Conservation (phyloP, 2,888 invertebrate species). For the Itoplectis maculator region DNA sequence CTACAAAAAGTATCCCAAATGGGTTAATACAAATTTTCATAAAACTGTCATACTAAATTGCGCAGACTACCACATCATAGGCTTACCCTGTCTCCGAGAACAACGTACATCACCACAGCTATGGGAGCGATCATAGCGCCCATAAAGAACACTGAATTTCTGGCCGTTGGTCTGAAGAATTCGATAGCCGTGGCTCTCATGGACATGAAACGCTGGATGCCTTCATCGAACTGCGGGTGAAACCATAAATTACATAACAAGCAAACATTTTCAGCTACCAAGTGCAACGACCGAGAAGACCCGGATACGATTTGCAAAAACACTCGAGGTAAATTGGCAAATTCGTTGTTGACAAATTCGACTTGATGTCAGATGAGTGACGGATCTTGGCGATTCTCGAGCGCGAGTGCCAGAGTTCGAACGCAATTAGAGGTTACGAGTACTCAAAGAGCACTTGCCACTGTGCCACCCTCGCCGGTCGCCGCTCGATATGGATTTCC, state of each 20-base stretch:
- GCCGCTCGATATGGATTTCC: constrained; percentile 91
- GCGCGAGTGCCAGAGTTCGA: background rate
- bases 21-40: background rate
- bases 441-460: constrained; percentile 54
- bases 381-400: background rate
- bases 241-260: constrained; percentile 30
- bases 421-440: background rate
- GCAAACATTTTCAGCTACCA: background rate
- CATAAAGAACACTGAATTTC: constrained; percentile 84
- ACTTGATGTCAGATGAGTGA: no score
- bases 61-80: constrained; percentile 33
- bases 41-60: constrained; percentile 2
- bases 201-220: constrained; percentile 90
- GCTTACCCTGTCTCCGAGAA: constrained; percentile 86
- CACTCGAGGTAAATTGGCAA: background rate
- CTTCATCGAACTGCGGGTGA: constrained; percentile 92
- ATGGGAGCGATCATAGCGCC: constrained; percentile 86
- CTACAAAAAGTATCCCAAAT: constrained; percentile 68
- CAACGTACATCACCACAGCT: constrained; percentile 85
- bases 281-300: background rate
- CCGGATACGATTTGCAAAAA: background rate
- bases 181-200: constrained; percentile 89
- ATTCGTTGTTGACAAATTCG: background rate
- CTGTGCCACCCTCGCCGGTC: constrained; percentile 87
- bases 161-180: constrained; percentile 89